Base-by-base conservation (phyloP, 2,888 invertebrate species). In the Baccha elongata region DNA sequence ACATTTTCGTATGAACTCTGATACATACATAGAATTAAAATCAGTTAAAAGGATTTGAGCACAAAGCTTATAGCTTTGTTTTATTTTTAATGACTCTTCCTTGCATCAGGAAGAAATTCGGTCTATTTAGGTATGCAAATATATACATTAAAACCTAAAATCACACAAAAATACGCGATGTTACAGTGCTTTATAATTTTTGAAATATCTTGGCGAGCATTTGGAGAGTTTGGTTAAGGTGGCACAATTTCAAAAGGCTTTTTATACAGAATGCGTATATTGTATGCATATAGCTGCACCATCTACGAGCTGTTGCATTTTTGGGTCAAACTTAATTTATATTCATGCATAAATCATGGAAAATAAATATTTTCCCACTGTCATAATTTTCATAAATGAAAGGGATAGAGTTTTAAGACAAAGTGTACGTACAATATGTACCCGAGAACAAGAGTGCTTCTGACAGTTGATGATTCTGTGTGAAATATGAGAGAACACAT, bases 321-420 rank as follows among this genome's bases (percentile, higher is more conserved):
- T 42, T 83, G 67, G 83, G 83, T 83, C 83, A 83, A 78, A 76
- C 68, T 78, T 83, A 83, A 83, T 83, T 83, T 68, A 78, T 83
- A 83, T 68, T 78, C 83, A 73, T 64, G 83, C 72, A 83, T 83
- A 83, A 83, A 83, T 83, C 83, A 83, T 72, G 72, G 64, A 76
- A 83, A 72, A 83, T 67, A 76, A 83, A 83, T 83, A 83, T 72
- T 76, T 72, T 58, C 11, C 62, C 35, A 69, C 48, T 23, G 50
- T 15, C 21, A 48, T 60, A 64, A 78, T 72, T 76, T 73, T 83
- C 83, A 73, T 69, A 78, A 72, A 32, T 53, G 67, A 44, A 32
- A 19, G 46, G 37, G 5, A 52, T 35, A 26, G 21, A 0, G 29
- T 60, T 32, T 60, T n/a, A 44, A 23, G 10, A 37, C 35, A 8